Evolutionary conservation across 2,113 vertebrate genomes (phyloP).

Genomic region (Falco punctatus): DNA sequence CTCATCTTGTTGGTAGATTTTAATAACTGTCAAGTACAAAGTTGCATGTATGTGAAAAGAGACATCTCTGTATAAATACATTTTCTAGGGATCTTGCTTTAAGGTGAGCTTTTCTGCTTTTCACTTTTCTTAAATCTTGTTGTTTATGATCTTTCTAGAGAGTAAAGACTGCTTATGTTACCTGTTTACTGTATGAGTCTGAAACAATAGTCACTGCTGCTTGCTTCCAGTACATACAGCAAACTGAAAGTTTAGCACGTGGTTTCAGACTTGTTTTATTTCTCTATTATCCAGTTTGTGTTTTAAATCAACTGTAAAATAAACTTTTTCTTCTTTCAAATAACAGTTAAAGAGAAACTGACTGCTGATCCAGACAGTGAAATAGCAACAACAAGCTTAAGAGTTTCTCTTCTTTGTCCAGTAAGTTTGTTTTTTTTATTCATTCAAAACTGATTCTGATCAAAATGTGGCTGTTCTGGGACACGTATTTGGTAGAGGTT

Average conservation of each 20-base stretch:
- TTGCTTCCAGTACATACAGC: not conserved
- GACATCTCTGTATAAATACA: not conserved
- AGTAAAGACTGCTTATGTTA: not conserved
- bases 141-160: not conserved
- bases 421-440: slow-evolving; percentile 78
- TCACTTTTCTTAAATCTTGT: not conserved
- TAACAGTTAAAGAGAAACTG: slow-evolving; percentile 96
- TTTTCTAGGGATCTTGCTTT: not conserved
- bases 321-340: slow-evolving; percentile 34
- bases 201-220: not conserved
- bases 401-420: slow-evolving; percentile 97
- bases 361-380: slow-evolving; percentile 99
- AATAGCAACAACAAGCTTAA: slow-evolving; percentile 97
- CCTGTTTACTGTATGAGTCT: not conserved
- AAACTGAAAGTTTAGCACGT: not conserved
- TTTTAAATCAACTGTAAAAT: not conserved
- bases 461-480: not conserved
- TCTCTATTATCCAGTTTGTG: not conserved
- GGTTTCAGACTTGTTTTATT: not conserved
- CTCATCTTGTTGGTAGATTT: not conserved
- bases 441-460: not conserved
- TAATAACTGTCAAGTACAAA: not conserved
- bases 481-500: not conserved
- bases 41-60: not conserved
- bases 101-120: not conserved